These are phyloP conservation scores for Venustoraphidia nigricollis DNA, from an alignment of 2,888 invertebrate species.

Conservation along the genomic window DNA sequence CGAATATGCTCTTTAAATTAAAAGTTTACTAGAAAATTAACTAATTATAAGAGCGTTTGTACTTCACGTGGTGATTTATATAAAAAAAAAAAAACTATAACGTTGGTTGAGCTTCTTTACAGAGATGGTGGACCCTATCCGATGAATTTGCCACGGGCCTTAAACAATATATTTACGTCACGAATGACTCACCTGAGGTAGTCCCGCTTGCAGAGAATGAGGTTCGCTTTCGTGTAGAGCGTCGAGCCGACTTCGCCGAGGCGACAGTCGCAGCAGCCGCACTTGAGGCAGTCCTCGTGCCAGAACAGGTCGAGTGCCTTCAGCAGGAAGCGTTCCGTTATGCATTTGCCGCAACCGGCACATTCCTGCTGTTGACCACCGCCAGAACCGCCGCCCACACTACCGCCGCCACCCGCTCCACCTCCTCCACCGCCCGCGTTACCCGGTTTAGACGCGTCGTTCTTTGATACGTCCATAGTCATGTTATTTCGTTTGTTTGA, in stretches of 20 bases:
- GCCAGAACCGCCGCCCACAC: slow-evolving; percentile 8
- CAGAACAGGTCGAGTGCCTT: slow-evolving; percentile 81
- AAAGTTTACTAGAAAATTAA: too few relatives aligned
- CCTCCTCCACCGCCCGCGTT: slow-evolving; percentile 17
- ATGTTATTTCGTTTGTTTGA: too few relatives aligned
- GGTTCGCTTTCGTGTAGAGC: slow-evolving; percentile 78
- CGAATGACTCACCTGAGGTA: slow-evolving; percentile 58
- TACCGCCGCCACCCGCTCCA: slow-evolving; percentile 20
- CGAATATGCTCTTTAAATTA: too few relatives aligned
- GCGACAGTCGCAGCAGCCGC: slow-evolving; percentile 83
- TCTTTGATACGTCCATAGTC: too few relatives aligned
- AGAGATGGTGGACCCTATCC: too few relatives aligned
- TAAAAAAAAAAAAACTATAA: too few relatives aligned
- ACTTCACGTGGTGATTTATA: too few relatives aligned
- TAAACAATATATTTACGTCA: too few relatives aligned
- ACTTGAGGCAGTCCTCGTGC: slow-evolving; percentile 90
- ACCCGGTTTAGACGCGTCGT: too few relatives aligned
- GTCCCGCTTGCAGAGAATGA: slow-evolving; percentile 81
- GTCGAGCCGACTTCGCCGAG: slow-evolving; percentile 89
- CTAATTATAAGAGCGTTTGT: too few relatives aligned
- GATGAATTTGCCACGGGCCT: too few relatives aligned
- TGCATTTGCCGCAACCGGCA: slow-evolving; percentile 73
- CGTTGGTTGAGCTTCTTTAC: too few relatives aligned
- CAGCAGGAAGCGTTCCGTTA: slow-evolving; percentile 66
- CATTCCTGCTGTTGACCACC: slow-evolving; percentile 46